Conservation (phyloP, 2,113 vertebrate species). For the Chlamydotis undulata region DNA sequence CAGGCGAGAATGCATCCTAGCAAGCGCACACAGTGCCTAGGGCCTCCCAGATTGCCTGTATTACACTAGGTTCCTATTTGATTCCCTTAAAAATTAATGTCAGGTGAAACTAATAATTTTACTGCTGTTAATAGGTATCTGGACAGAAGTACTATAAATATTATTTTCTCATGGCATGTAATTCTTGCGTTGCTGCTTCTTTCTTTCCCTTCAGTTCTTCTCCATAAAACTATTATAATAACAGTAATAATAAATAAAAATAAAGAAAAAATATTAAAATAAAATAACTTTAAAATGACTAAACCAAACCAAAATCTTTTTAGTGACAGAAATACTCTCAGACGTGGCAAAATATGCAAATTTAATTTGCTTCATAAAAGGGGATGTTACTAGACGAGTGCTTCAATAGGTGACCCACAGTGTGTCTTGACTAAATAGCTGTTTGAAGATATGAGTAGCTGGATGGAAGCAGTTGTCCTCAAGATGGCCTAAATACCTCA, state of each 20-base stretch:
- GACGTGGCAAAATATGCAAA: not conserved
- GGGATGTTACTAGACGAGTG: not conserved
- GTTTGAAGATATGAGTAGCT: constrained; percentile 28
- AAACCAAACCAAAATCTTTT: not conserved
- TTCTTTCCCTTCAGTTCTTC: not conserved
- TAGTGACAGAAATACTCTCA: not conserved
- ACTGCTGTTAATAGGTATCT: not conserved
- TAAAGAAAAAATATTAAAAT: not conserved
- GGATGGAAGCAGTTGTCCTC: constrained; percentile 30
- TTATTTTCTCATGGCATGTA: not conserved
- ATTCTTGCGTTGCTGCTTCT: not conserved
- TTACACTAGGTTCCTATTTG: not conserved
- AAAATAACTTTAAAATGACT: not conserved
- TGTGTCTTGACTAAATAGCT: constrained; percentile 22
- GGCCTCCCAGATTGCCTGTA: not conserved
- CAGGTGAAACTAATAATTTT: not conserved
- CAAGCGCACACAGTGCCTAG: not conserved
- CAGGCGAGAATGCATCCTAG: not conserved
- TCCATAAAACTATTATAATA: not conserved
- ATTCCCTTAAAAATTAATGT: not conserved
- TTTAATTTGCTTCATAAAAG: not conserved
- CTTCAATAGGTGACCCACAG: not conserved
- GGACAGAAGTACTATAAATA: not conserved
- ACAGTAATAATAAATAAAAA: not conserved
- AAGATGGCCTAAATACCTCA: constrained; percentile 49